These are phyloP conservation scores for Eucriotettix oculatus DNA, from an alignment of 2,888 invertebrate genomes.

Conservation along the genomic window DNA sequence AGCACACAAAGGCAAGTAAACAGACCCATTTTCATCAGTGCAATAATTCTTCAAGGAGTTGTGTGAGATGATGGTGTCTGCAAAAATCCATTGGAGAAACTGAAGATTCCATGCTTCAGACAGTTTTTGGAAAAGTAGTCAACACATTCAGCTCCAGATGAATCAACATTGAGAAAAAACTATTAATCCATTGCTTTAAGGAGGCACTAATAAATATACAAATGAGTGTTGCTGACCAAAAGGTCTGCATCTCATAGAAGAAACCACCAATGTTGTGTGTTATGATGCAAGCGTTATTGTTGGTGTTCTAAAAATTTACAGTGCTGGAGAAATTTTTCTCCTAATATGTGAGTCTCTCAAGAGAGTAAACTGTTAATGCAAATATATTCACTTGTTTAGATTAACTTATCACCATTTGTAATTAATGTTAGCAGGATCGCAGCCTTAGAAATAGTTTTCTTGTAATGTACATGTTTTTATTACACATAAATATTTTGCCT, in stretches of 20 bases:
- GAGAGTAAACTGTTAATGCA: background rate
- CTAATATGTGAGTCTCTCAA: background rate
- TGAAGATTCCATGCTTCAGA: background rate
- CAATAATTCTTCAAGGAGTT: background rate
- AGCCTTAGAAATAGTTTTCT: no score
- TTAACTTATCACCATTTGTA: no score
- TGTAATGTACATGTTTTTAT: no score
- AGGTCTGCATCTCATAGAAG: background rate
- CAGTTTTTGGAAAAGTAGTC: background rate
- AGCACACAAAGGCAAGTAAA: background rate
- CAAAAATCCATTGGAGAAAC: no score
- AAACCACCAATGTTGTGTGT: background rate
- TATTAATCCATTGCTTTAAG: background rate
- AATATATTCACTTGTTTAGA: no score
- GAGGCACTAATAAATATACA: background rate
- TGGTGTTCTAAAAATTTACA: background rate
- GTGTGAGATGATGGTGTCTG: no score
- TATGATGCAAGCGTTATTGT: background rate
- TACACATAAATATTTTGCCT: no score
- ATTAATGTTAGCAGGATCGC: no score
- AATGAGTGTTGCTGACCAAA: background rate
- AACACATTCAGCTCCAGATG: background rate
- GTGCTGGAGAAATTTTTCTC: background rate
- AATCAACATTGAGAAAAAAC: conserved; percentile 1
- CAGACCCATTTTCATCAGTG: background rate